These are phyloP conservation scores for Scylla paramamosain DNA, from an alignment of 1,140 invertebrate species.

Conservation along the genomic window DNA sequence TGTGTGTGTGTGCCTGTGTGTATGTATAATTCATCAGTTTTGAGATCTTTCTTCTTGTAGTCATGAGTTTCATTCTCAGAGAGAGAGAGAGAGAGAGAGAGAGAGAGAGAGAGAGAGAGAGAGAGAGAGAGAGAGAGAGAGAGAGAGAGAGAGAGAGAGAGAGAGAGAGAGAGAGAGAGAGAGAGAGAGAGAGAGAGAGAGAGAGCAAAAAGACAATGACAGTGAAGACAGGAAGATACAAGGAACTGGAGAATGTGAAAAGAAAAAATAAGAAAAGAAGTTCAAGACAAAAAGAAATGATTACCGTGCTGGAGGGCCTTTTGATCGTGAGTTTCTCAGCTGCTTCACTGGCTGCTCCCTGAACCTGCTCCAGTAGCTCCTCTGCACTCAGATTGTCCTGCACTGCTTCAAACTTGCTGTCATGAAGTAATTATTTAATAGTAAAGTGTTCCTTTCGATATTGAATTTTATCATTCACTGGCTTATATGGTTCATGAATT, in stretches of 20 bases:
- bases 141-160: too few species aligned
- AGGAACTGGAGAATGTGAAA: neutral
- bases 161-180: too few species aligned
- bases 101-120: too few species aligned
- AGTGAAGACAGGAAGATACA: neutral
- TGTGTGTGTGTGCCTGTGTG: too few species aligned
- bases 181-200: too few species aligned
- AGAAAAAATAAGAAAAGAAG: neutral
- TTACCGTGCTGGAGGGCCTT: conserved; percentile 80
- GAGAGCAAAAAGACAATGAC: too few species aligned
- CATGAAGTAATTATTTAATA: conserved; percentile 79
- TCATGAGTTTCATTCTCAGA: too few species aligned
- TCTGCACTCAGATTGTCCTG: conserved; percentile 90
- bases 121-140: too few species aligned
- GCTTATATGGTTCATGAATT: neutral
- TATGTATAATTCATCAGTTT: too few species aligned
- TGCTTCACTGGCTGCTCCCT: conserved; percentile 85
- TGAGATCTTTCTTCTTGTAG: too few species aligned
- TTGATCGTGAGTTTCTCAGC: conserved; percentile 84
- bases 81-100: too few species aligned
- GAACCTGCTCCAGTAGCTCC: conserved; percentile 88
- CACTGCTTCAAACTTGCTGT: conserved; percentile 86
- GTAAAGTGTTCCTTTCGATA: neutral
- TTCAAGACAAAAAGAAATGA: conserved; percentile 33
- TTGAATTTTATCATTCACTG: neutral